Percentiles rank a stretch among this genome's conserved stretches.
These are phyloP conservation scores for Lordiphosa stackelbergi DNA, from an alignment of 1,140 invertebrate species.

Conservation along the genomic window DNA sequence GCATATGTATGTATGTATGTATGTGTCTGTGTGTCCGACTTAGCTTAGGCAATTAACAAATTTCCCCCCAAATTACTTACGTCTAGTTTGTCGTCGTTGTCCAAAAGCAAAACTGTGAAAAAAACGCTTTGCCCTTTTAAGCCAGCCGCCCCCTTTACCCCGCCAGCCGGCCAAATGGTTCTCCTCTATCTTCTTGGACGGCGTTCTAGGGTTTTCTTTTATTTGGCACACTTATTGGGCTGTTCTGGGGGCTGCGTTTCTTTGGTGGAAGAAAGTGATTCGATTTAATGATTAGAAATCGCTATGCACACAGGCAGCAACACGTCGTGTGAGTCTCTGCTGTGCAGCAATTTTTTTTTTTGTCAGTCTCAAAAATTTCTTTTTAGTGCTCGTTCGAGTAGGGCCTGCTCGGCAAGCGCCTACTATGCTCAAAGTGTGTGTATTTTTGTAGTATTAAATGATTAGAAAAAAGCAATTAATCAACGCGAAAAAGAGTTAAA, in stretches of 20 bases:
- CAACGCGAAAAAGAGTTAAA: constrained; percentile 57
- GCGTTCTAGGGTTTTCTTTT: constrained; percentile 18
- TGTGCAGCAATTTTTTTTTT: constrained; percentile 20
- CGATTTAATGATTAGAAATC: constrained; percentile 48
- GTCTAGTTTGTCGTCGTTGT: constrained; percentile 70
- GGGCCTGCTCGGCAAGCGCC: constrained; percentile 40
- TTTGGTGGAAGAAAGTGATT: constrained; percentile 57
- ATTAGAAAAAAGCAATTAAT: constrained; percentile 51
- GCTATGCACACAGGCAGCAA: constrained; percentile 26
- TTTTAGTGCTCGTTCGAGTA: constrained; percentile 30
- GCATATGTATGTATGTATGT: constrained; percentile 6
- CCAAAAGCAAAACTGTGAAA: constrained; percentile 60
- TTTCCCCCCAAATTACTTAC: constrained; percentile 54
- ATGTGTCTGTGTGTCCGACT: constrained; percentile 7
- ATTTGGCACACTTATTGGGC: constrained; percentile 46
- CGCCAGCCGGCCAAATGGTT: constrained; percentile 23
- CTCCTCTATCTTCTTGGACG: constrained; percentile 35
- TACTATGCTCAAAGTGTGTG: constrained; percentile 18
- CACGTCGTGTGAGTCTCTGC: no score
- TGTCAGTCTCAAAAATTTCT: constrained; percentile 62
- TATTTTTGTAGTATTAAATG: constrained; percentile 43
- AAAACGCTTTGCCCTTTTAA: constrained; percentile 39
- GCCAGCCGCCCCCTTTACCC: constrained; percentile 2
- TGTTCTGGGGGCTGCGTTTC: constrained; percentile 29
- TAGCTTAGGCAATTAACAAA: constrained; percentile 43